Base-by-base conservation (phyloP, 1,140 invertebrate species). In the Parasteatoda tepidariorum region DNA sequence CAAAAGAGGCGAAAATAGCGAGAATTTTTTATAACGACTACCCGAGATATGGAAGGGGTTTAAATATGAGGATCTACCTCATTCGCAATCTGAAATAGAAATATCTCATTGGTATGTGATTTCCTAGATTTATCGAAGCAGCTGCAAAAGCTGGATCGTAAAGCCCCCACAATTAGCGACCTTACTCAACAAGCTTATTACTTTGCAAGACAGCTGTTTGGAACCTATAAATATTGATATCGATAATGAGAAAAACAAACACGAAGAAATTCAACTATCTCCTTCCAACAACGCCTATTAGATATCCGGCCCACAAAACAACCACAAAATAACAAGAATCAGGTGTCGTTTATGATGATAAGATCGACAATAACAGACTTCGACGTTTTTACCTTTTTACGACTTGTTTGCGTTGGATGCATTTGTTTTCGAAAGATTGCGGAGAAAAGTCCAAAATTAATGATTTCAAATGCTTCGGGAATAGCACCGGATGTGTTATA, bases 171-270 rank as follows among this genome's bases (percentile, higher is more conserved):
- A 13, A 2, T 48, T 48, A 13, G 38, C 18, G 9, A 13, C 18
- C 38, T 18, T 0, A 9, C 1, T 48, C 4, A 9, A 48, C 9
- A 18, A 48, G 18, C 9, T 18, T 48, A 48, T 48, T 2, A 18
- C 38, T 4, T 48, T 48, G 38, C 4, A 13, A 4, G 9, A 48
- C 18, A 18, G 38, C 9, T 48, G 9, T 48, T 4, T 2, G 38
- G 26, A 61, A 22, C n/a, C 9, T 22, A 79, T 79, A 68, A 79
- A 79, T 79, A 79, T 79, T 79, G 34, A 79, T 79, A 79, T 54
- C 54, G 33, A n/a, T n/a, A 41, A 79, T 68, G 38, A 48, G 38
- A 31, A 57, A 79, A 68, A 59, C n/a, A 33, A 34, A 33, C 9
- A n/a, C 28, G 31, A 9, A 5, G 38, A 74, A 74, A 61, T 33